Evolutionary conservation across 2,113 vertebrate species (phyloP), one percentile per base, ranked within the genome.

Genomic region (Dasyornis broadbenti): DNA sequence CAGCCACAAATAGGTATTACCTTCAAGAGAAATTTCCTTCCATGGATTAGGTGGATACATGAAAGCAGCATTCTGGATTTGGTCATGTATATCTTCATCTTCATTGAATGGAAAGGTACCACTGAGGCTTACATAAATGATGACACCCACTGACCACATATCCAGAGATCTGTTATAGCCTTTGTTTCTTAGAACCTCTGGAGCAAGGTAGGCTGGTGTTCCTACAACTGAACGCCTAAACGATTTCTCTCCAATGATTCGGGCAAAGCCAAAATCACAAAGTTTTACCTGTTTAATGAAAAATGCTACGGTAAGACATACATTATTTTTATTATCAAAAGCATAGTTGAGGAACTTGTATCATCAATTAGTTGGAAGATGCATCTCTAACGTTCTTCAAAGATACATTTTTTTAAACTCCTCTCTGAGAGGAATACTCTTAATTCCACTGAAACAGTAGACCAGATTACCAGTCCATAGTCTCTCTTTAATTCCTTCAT

Each of bases 31-130:
- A 82, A 99, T 98, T 90, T 99, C 99, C 94, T 99, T 99, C 99
- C 99, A 99, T 40, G 99, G 99, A 73, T 99, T 99, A 15, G 99
- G 99, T n/a, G 99, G 99, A 87, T 99, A 99, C 99, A 99, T 99
- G 97, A 99, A 99, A 95, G 98, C 99, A 19, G 99, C 99, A 70
- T 99, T 99, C 96, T 99, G 99, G 97, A 99, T 99, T 96, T 99
- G 99, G 97, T 99, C 99, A 9, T 99, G 99, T 77, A 99, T 99
- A 83, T 99, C 99, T 96, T 99, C 99, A 66, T 99, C 99, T 96
- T 99, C 99, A 35, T 99, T 99, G 95, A 99, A 99, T 3, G 99
- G 99, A 77, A 99, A 99, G 3, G 99, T 99, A 56, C 99, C 99
- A 27, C 99, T 99, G 35, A 99, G 98, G 93, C 99, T 99, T 63